Conservation (phyloP, 2,113 vertebrate genomes). For the Apodemus speciosus region DNA sequence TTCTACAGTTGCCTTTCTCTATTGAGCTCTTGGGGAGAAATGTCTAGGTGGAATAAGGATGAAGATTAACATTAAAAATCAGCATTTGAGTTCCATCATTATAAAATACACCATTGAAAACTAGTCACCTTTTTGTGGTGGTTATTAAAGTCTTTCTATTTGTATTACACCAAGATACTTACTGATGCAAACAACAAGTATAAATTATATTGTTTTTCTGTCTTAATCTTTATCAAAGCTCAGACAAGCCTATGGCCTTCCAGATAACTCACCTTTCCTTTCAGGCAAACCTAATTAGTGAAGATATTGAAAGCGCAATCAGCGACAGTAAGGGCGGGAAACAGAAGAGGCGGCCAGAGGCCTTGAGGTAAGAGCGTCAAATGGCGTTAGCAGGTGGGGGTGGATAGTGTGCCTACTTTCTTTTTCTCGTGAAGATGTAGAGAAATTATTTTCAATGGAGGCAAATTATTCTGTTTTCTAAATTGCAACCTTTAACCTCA, state of each 20-base stretch:
- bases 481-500: not conserved
- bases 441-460: not conserved
- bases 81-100: not conserved
- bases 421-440: not conserved
- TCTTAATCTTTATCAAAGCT: not conserved
- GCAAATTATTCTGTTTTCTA: not conserved
- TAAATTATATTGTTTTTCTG: constrained; percentile 14
- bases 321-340: constrained; percentile 94
- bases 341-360: constrained; percentile 92
- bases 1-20: not conserved
- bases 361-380: constrained; percentile 89
- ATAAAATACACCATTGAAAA: not conserved
- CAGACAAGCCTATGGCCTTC: not conserved
- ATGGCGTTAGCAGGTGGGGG: not conserved
- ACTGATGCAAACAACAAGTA: not conserved
- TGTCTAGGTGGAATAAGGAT: not conserved
- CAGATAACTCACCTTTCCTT: constrained; percentile 33
- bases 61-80: constrained; percentile 10
- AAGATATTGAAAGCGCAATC: constrained; percentile 95
- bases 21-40: not conserved
- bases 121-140: constrained; percentile 22
- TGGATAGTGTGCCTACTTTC: not conserved
- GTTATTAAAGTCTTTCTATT: not conserved
- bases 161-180: not conserved
- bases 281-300: constrained; percentile 93